These are phyloP conservation scores for Brachypodius melanocephalos DNA, from an alignment of 2,113 vertebrate species.

Conservation along the genomic window DNA sequence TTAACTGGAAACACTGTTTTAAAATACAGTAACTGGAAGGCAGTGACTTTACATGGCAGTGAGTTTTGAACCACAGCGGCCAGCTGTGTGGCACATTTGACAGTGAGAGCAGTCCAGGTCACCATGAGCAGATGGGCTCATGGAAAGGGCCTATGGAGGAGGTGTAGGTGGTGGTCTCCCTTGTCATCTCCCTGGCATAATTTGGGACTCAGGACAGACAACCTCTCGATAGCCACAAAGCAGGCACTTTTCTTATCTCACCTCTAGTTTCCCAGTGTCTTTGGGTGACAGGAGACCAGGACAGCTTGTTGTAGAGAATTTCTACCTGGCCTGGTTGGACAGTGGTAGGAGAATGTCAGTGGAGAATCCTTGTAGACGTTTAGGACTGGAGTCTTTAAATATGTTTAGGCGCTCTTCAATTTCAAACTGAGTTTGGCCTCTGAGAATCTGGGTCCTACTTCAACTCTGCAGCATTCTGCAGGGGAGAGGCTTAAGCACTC, in stretches of 20 bases:
- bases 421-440: not conserved
- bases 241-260: not conserved
- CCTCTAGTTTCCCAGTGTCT: not conserved
- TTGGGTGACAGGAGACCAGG: not conserved
- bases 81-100: not conserved
- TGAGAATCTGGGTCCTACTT: not conserved
- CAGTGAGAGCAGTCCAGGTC: not conserved
- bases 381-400: not conserved
- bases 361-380: not conserved
- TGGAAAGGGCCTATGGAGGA: not conserved
- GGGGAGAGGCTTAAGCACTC: not conserved
- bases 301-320: not conserved
- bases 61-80: not conserved
- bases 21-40: not conserved
- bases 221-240: not conserved
- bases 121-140: not conserved
- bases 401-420: not conserved
- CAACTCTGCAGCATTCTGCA: not conserved
- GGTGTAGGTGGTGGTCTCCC: not conserved
- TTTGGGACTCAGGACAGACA: not conserved
- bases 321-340: not conserved
- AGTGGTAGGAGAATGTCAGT: not conserved
- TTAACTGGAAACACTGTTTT: not conserved
- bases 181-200: not conserved
- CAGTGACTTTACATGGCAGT: fast-evolving